These are phyloP conservation scores for Ypsolopha scabrella DNA, from an alignment of 2,888 invertebrate genomes.

Conservation along the genomic window DNA sequence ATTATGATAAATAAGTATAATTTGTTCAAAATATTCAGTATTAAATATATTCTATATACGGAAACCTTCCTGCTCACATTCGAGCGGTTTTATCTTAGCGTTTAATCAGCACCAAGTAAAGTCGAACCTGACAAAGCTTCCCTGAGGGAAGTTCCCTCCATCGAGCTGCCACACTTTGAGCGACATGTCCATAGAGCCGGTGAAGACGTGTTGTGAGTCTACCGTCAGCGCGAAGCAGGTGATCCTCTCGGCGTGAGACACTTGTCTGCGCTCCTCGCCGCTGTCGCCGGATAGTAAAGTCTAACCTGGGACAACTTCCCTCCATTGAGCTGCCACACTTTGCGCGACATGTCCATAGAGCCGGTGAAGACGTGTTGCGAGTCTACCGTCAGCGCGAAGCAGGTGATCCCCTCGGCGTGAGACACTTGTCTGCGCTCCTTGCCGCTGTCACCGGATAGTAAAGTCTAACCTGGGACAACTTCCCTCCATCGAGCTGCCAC, in stretches of 20 bases:
- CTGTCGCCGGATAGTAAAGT: conserved; percentile 40
- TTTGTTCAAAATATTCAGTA: no score
- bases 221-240: conserved; percentile 86
- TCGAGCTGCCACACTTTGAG: conserved; percentile 86
- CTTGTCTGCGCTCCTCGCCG: conserved; percentile 78
- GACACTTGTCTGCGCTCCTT: conserved; percentile 83
- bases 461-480: no score
- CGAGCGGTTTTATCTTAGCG: no score
- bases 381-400: conserved; percentile 85
- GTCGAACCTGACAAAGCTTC: no score
- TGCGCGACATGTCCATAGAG: conserved; percentile 76
- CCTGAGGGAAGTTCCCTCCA: conserved; percentile 91
- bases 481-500: conserved; percentile 91
- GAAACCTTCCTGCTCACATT: no score
- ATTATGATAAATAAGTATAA: no score
- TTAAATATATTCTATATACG: no score
- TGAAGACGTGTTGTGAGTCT: conserved; percentile 85
- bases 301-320: no score
- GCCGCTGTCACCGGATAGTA: conserved; percentile 37
- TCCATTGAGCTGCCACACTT: conserved; percentile 89
- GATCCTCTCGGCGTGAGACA: conserved; percentile 86
- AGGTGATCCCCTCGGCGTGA: conserved; percentile 87
- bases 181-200: conserved; percentile 83
- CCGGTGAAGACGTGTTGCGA: conserved; percentile 87
- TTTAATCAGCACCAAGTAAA: neutral